Evolutionary conservation across 2,797 vertebrate genomes (phyloP).

Genomic region (Serranus cabrilla): DNA sequence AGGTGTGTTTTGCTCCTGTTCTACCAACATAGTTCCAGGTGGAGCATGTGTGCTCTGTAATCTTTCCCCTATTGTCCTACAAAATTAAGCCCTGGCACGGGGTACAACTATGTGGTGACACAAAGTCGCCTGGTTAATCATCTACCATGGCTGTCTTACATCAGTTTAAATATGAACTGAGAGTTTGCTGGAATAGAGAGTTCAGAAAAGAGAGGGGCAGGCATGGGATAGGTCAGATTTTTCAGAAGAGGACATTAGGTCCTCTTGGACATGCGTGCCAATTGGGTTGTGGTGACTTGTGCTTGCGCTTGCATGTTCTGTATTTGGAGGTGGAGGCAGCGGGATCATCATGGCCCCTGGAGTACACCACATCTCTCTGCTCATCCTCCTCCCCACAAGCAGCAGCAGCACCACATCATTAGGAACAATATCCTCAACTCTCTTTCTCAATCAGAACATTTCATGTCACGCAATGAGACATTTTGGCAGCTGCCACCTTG

Average conservation of each 20-base stretch:
- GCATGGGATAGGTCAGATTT: conserved; percentile 12
- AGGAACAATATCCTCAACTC: conserved; percentile 68
- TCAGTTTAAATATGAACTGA: conserved; percentile 30
- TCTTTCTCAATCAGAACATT: conserved; percentile 67
- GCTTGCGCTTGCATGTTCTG: conserved; percentile 48
- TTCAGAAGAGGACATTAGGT: conserved; percentile 19
- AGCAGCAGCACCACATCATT: conserved; percentile 60
- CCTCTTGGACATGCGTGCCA: conserved; percentile 48
- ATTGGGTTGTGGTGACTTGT: conserved; percentile 42
- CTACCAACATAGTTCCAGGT: conserved; percentile 50
- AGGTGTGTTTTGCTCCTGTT: conserved; percentile 66
- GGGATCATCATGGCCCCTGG: conserved; percentile 48
- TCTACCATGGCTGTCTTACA: conserved; percentile 49
- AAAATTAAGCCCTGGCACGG: conserved; percentile 44
- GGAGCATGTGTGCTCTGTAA: conserved; percentile 62
- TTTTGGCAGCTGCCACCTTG: conserved; percentile 74
- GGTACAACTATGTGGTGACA: conserved; percentile 39
- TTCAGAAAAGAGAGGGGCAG: neutral
- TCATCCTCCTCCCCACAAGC: conserved; percentile 46
- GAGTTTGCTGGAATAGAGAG: conserved; percentile 19
- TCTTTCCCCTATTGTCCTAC: conserved; percentile 60
- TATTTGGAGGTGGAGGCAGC: conserved; percentile 49
- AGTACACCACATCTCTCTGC: conserved; percentile 34
- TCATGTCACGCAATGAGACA: conserved; percentile 67
- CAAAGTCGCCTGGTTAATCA: conserved; percentile 62